These are phyloP conservation scores for Drosophila phalerata DNA, from an alignment of 2,888 invertebrate genomes.

Conservation along the genomic window DNA sequence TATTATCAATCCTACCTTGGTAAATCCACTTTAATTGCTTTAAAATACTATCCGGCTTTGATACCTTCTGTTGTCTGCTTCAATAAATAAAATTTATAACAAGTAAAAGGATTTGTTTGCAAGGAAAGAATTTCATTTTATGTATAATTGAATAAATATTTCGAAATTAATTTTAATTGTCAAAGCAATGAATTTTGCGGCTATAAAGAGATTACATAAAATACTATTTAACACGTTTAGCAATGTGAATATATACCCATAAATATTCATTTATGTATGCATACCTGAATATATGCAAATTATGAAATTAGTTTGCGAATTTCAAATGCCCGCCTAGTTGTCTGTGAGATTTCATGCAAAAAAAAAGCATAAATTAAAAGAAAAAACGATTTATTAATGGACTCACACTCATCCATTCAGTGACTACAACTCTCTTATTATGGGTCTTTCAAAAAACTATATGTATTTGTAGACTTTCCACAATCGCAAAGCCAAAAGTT, in stretches of 20 bases:
- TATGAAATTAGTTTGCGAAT: conserved; percentile 39
- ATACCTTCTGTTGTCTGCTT: background rate
- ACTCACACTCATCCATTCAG: conserved; percentile 13
- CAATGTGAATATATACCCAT: conserved; percentile 35
- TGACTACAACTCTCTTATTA: conserved; percentile 18
- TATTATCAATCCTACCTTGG: too few relatives aligned
- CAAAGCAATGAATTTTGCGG: conserved; percentile 6
- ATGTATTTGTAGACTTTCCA: conserved; percentile 14
- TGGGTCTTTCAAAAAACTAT: conserved; percentile 8
- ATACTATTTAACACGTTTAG: conserved; percentile 44
- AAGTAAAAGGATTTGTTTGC: background rate
- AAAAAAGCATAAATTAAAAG: background rate
- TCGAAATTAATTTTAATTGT: conserved; percentile 11
- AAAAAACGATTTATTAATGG: conserved; percentile 37
- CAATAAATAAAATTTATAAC: background rate
- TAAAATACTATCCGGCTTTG: too few relatives aligned
- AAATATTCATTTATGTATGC: conserved; percentile 37
- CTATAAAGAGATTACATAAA: conserved; percentile 21
- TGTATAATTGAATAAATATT: conserved; percentile 20
- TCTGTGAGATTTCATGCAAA: conserved; percentile 31
- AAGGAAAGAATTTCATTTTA: conserved; percentile 11
- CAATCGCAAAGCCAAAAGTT: conserved; percentile 13
- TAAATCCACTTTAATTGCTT: too few relatives aligned
- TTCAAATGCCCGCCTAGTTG: conserved; percentile 9
- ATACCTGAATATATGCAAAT: conserved; percentile 35